Evolutionary conservation across 2,797 vertebrate species (phyloP), one percentile per base, ranked within the genome.

Genomic region (Gymnopithys bicolor): DNA sequence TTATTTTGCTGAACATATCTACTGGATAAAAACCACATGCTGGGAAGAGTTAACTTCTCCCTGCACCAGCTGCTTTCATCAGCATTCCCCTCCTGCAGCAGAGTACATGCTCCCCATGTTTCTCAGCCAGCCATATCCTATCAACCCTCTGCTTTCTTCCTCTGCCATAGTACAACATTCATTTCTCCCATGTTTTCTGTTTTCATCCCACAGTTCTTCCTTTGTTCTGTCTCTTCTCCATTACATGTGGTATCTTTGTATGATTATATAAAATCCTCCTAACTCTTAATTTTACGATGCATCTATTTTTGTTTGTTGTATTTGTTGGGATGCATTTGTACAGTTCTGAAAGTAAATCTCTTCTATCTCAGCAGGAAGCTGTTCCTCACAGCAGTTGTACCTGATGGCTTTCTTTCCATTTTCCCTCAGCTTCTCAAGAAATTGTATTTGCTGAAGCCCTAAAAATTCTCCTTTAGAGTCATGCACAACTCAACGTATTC

Each of bases 391-490:
- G 96, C 95, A 98, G 94, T 97, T 98, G 97, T 89, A 71, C 95
- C 96, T 69, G 94, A 97, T 97, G 97, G 84, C 92, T 97, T 96
- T 77, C 96, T 97, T 97, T 97, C 97, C 92, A 95, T 97, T 97
- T 98, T 90, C 93, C 90, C 94, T 95, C 93, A 92, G 90, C 90
- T 97, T 94, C 95, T 98, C 95, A 97, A 97, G 93, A 98, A 98
- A 97, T 91, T 94, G 77, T 96, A 74, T 97, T 97, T 97, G 94
- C 93, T 94, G 68, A 97, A 96, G 94, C 73, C 76, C 89, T 97
- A 46, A 21, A n/a, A 97, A 96, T 95, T 95, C 92, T 86, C 75
- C 86, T 85, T 83, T 90, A 71, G 58, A 85, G 28, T 94, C 95
- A 96, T 97, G 97, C 56, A 46, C 96, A 97, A 97, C 94, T 95